phyloP scores from a whole-genome alignment of 2,888 invertebrate genomes.

The Epiblema foenella region DNA sequence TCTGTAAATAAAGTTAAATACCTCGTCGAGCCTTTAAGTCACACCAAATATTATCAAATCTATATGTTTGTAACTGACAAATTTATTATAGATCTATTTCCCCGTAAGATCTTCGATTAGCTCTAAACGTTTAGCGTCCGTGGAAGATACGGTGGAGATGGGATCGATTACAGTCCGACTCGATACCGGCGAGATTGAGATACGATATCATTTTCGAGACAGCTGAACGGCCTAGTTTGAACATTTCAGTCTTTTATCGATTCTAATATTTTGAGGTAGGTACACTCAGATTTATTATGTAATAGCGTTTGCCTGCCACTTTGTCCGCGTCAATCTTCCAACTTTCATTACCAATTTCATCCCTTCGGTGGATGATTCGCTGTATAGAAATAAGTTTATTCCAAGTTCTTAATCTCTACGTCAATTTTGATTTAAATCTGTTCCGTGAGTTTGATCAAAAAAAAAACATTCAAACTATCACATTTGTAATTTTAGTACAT shows the following conservation, averaged over 20 bases:
- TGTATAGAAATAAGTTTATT: too few species aligned
- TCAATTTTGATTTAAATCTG: too few species aligned
- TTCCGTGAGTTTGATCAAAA: too few species aligned
- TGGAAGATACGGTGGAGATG: background rate
- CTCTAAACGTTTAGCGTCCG: slow-evolving; percentile 3
- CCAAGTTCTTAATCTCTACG: too few species aligned
- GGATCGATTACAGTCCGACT: background rate
- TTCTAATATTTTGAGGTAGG: background rate
- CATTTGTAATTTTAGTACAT: too few species aligned
- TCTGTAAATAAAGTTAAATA: too few species aligned
- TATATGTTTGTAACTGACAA: background rate
- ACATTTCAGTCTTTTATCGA: slow-evolving; percentile 3
- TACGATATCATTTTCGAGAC: background rate
- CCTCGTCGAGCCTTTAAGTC: background rate
- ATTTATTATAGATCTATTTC: background rate
- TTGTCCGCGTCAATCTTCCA: too few species aligned
- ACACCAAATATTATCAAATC: background rate
- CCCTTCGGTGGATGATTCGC: too few species aligned
- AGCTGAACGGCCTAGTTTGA: background rate
- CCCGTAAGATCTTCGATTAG: background rate
- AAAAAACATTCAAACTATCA: too few species aligned
- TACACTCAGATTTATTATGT: too few species aligned
- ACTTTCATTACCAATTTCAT: too few species aligned
- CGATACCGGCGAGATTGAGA: slow-evolving; percentile 1
- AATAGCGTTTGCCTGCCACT: too few species aligned